Percentiles rank a stretch among this genome's conserved stretches.
These are phyloP conservation scores for Pseudoips prasinana DNA, from an alignment of 2,888 invertebrate species.

Conservation along the genomic window DNA sequence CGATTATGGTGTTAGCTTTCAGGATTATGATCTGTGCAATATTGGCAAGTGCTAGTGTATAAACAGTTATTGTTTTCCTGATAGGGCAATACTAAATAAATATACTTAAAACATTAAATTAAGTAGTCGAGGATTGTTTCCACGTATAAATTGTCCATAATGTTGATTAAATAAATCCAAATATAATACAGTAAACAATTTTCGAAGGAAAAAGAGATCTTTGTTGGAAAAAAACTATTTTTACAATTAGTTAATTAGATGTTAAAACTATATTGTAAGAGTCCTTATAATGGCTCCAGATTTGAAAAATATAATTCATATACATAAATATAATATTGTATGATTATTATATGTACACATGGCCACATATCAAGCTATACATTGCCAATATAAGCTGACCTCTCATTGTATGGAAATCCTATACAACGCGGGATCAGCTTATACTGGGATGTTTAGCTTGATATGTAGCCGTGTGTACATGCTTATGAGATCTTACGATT, in stretches of 20 bases:
- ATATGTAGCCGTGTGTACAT: too few species aligned
- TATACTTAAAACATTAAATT: conserved; percentile 7
- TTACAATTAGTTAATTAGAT: conserved; percentile 41
- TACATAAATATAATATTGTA: conserved; percentile 26
- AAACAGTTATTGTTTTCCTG: too few species aligned
- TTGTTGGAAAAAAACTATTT: conserved; percentile 46
- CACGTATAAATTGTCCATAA: conserved; percentile 14
- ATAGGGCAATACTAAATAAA: too few species aligned
- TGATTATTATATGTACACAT: conserved; percentile 34
- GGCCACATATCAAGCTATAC: too few species aligned
- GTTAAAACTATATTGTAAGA: conserved; percentile 39
- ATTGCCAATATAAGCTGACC: too few species aligned
- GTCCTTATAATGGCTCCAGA: conserved; percentile 38
- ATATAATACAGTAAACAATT: conserved; percentile 20
- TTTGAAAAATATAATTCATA: conserved; percentile 31
- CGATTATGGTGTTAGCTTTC: too few species aligned
- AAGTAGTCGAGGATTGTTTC: conserved; percentile 5
- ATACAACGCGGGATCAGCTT: too few species aligned
- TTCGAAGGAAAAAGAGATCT: conserved; percentile 35
- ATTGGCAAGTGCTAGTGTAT: too few species aligned
- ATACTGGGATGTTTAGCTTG: too few species aligned
- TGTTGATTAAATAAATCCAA: too few species aligned
- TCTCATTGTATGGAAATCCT: too few species aligned
- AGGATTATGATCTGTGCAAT: too few species aligned
- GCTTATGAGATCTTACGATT: conserved; percentile 39